A percentile compares a stretch with the other conserved stretches of the same genome.
Conservation (phyloP, 2,888 invertebrate genomes). For the Aleiodes testaceus region DNA sequence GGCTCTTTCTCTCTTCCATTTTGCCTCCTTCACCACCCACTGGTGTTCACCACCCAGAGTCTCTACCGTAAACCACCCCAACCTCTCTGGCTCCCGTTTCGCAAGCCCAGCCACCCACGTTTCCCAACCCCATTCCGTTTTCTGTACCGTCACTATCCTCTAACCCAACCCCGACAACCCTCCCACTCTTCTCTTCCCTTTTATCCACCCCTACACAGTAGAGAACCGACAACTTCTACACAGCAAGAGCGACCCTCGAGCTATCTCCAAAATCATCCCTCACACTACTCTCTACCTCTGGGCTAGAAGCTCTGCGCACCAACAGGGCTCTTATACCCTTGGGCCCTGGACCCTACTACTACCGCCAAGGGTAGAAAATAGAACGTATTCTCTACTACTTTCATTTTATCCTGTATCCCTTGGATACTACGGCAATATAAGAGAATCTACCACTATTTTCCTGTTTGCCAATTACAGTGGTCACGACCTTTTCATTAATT, state of each 20-base stretch:
- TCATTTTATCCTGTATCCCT: not conserved
- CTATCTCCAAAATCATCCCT: constrained; percentile 73
- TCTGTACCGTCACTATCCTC: constrained; percentile 52
- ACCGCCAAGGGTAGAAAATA: constrained; percentile 28
- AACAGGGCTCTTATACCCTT: constrained; percentile 53
- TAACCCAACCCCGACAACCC: constrained; percentile 44
- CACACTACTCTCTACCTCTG: constrained; percentile 59
- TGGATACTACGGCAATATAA: constrained; percentile 65
- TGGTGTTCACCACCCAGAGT: constrained; percentile 42
- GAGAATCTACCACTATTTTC: constrained; percentile 59
- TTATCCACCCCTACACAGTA: constrained; percentile 42
- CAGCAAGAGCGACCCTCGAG: constrained; percentile 68
- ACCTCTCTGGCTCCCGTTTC: constrained; percentile 58
- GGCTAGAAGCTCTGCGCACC: constrained; percentile 56
- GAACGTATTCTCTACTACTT: constrained; percentile 37
- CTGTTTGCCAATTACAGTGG: constrained; percentile 67
- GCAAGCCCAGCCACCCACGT: constrained; percentile 56
- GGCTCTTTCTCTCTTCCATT: constrained; percentile 49
- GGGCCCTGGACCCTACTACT: constrained; percentile 55
- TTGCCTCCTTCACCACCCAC: constrained; percentile 50
- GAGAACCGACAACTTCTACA: constrained; percentile 66
- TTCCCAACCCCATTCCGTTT: constrained; percentile 59
- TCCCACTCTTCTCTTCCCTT: constrained; percentile 29
- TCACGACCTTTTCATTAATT: constrained; percentile 40
- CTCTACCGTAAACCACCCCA: constrained; percentile 57